phyloP scores from a whole-genome alignment of 2,797 vertebrate genomes.

The Thripadectes ignobilis region DNA sequence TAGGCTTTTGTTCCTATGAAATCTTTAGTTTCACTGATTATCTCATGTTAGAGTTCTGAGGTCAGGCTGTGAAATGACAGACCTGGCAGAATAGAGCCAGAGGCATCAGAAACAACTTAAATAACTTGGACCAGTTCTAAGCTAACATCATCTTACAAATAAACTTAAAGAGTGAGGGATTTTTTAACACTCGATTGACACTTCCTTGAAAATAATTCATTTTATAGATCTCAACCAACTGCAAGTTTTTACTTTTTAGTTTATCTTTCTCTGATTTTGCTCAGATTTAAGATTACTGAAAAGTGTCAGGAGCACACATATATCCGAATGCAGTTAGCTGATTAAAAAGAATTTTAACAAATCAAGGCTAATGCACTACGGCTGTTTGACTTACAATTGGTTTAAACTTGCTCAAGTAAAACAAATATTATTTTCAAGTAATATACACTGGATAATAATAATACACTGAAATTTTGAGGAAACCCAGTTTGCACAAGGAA shows the following conservation, averaged over 20 bases:
- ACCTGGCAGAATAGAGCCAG: background rate
- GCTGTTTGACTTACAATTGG: background rate
- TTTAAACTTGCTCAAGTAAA: background rate
- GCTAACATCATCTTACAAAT: background rate
- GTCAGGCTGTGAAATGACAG: background rate
- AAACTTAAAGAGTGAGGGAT: background rate
- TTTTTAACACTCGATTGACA: conserved; percentile 36
- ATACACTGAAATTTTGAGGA: background rate
- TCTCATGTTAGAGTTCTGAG: background rate
- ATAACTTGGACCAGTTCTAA: conserved; percentile 1
- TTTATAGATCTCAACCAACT: background rate
- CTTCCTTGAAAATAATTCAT: conserved; percentile 7
- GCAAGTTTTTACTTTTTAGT: background rate
- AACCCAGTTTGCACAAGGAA: background rate
- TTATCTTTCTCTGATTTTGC: background rate
- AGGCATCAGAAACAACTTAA: background rate
- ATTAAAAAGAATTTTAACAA: background rate
- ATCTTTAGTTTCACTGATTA: background rate
- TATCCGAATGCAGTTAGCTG: background rate
- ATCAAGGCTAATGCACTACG: background rate
- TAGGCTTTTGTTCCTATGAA: background rate
- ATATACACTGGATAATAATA: too few relatives aligned
- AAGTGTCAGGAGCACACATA: background rate
- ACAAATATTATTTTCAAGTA: background rate
- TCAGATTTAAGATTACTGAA: background rate